Percentiles rank a stretch among this genome's conserved stretches.
Evolutionary conservation across 1,140 invertebrate genomes (phyloP).

Genomic region (Lycorma delicatula): DNA sequence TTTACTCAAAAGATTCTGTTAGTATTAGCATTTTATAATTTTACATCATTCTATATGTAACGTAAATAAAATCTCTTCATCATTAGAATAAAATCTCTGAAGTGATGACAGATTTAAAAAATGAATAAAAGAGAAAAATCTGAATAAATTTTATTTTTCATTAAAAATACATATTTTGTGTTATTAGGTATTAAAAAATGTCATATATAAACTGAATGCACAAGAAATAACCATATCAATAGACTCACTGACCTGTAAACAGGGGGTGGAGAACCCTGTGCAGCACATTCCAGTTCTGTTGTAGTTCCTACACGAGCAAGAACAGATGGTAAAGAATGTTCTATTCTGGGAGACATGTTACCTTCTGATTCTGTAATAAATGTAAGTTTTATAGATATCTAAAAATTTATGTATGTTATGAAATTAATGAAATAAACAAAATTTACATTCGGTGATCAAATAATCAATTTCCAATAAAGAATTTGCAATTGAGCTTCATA

Average conservation of each 20-base stretch:
- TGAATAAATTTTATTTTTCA: neutral
- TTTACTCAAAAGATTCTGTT: no score
- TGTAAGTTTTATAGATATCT: no score
- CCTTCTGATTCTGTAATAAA: constrained; percentile 47
- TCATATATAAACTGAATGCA: neutral
- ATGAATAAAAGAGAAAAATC: neutral
- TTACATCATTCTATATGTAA: no score
- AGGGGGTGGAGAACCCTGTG: constrained; percentile 68
- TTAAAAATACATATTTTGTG: neutral
- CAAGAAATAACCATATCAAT: neutral
- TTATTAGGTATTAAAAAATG: neutral
- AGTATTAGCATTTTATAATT: no score
- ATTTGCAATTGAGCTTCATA: no score
- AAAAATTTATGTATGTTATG: no score
- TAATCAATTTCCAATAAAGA: no score
- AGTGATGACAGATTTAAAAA: neutral
- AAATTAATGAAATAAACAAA: no score
- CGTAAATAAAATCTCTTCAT: no score
- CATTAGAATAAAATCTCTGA: no score
- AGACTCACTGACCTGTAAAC: constrained; percentile 55
- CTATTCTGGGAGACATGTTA: constrained; percentile 56
- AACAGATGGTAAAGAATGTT: constrained; percentile 53
- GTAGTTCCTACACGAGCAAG: constrained; percentile 58
- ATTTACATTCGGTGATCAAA: no score
- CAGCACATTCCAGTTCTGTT: constrained; percentile 63